phyloP scores from a whole-genome alignment of 2,888 invertebrate genomes.

The Neoaliturus tenellus region DNA sequence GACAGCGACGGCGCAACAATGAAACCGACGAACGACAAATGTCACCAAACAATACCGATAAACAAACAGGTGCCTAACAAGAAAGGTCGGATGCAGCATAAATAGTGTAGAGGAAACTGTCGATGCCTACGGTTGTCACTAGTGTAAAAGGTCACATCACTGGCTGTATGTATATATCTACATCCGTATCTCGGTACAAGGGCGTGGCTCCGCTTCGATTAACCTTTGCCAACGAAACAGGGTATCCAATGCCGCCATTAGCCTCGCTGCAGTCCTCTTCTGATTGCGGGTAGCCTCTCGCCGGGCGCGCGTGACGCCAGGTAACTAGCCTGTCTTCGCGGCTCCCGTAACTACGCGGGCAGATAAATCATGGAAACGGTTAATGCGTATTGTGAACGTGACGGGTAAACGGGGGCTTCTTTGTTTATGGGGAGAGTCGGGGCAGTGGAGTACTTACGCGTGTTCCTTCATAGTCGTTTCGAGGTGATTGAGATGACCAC shows the following conservation, averaged over 20 bases:
- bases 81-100: slow-evolving; percentile 49
- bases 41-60: slow-evolving; percentile 34
- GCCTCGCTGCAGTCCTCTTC: slow-evolving; percentile 8
- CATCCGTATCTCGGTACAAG: slow-evolving; percentile 51
- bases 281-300: neutral
- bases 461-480: no score
- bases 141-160: slow-evolving; percentile 51
- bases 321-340: neutral
- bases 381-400: neutral
- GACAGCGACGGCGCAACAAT: slow-evolving; percentile 13
- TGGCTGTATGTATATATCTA: slow-evolving; percentile 47
- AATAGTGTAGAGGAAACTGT: slow-evolving; percentile 46
- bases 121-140: slow-evolving; percentile 50
- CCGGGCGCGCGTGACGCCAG: neutral
- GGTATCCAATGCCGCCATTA: slow-evolving; percentile 53
- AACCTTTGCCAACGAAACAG: slow-evolving; percentile 53
- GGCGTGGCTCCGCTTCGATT: slow-evolving; percentile 50
- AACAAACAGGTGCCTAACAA: slow-evolving; percentile 46
- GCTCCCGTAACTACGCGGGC: neutral
- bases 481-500: no score
- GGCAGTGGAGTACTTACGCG: no score
- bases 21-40: neutral
- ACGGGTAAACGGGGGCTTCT: neutral
- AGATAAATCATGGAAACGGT: neutral
- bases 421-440: no score